Evolutionary conservation across 2,113 vertebrate genomes (phyloP), one percentile per base, ranked within the genome.

Genomic region (Nothocercus nigrocapillus): DNA sequence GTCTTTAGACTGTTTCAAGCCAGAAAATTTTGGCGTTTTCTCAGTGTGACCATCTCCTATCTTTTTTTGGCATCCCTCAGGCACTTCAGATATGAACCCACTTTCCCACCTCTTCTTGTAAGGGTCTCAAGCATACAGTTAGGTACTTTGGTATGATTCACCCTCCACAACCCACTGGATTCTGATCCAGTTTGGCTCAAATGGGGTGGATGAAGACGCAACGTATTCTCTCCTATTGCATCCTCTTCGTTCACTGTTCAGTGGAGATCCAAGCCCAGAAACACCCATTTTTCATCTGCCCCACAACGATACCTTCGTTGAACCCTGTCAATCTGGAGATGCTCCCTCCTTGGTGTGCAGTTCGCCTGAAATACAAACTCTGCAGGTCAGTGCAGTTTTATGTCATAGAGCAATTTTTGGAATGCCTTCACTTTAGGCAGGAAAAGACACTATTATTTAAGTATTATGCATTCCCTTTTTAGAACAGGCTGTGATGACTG

Each of bases 151-250:
- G 64, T 7, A 70, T 87, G 94, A 84, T 63, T 95, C 83, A 78
- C 44, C 83, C 40, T 44, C 93, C 59, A 80, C 86, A 93, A 74
- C 88, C 47, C 69, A 51, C 88, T 90, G 91, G 90, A 89, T 87
- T 42, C 87, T 78, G 59, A 90, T 80, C 73, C 84, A 87, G 85
- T 96, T 80, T 79, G 68, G 87, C 88, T 93, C 91, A 90, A 56
- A 42, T 44, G 62, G 89, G 66, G 76, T 89, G 87, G 81, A 88
- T 90, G 73, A 64, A 95, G 82, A 84, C 32, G 36, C 9, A 10
- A 20, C 32, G 67, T 8, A 28, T 58, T 44, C 45, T 53, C n/a
- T 42, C 53, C 27, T 16, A 0, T 24, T 5, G 3, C 70, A 59
- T 68, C 47, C 38, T 64, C 45, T 90, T 74, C 44, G 36, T 93